Evolutionary conservation across 2,797 vertebrate species (phyloP), one percentile per base, ranked within the genome.

Genomic region (Notamacropus eugenii): DNA sequence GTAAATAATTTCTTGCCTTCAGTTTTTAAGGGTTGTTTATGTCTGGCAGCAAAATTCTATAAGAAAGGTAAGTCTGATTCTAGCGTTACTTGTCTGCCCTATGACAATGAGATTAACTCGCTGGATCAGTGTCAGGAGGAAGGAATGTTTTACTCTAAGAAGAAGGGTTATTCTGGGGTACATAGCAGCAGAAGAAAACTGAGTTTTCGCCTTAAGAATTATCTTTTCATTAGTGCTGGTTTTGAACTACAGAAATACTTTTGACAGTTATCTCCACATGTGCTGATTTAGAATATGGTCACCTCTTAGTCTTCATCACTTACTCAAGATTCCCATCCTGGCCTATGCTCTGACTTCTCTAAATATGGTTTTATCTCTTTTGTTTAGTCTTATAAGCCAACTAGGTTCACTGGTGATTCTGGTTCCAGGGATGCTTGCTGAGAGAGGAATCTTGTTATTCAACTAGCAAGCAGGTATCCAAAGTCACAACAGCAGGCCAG

Each of bases 381-480:
- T 56, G 55, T 56, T 56, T 22, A 24, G 24, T 57, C 27, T 57
- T 57, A 27, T 57, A 28, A 57, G 24, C 24, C 24, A 74, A 93
- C 90, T 54, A 52, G 34, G 12, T 50, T 34, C n/a, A n/a, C 5
- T 11, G 82, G 67, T 91, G 19, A 34, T 46, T 62, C 2, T 4
- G 90, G 56, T 92, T 57, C 27, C 52, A n/a, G 6, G 94, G 55
- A 3, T n/a, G 87, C 67, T 19, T 82, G 94, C 55, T 28, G 74
- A 54, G 40, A 56, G 4, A 31, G 92, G n/a, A 90, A n/a, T 58
- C 90, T 0, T 22, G 90, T 0, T 0, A 31, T 10, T 98, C 97
- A 98, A 50, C 55, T 29, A 24, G 96, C 97, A 92, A 98, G 96
- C 55, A 98, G 97, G 91, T 98, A 98, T 96, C 16, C 0, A 91